phyloP scores from a whole-genome alignment of 2,888 invertebrate genomes.

The Steinernema carpocapsae region DNA sequence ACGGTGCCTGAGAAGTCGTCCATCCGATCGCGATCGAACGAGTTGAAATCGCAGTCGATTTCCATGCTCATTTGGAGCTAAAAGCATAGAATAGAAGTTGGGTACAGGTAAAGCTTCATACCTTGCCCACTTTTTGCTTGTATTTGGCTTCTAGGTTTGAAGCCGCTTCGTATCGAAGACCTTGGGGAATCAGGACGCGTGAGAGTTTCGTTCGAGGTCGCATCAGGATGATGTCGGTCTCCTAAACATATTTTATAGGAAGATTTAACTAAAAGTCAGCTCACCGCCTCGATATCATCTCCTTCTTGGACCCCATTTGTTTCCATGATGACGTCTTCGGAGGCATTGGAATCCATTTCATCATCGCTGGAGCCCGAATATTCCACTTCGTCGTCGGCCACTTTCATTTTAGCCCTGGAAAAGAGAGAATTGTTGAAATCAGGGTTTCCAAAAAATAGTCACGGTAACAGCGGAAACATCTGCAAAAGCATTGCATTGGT shows the following conservation, averaged over 20 bases:
- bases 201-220: neutral
- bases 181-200: neutral
- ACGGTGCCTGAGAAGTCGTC: neutral
- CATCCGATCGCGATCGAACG: neutral
- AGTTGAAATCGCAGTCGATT: slow-evolving; percentile 7
- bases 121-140: neutral
- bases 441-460: too few species aligned
- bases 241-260: neutral
- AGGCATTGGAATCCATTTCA: neutral
- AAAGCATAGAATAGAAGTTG: neutral
- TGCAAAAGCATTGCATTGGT: too few species aligned
- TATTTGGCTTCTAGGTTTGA: neutral
- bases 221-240: neutral
- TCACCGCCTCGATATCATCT: neutral
- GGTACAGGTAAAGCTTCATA: neutral
- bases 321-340: neutral
- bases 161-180: slow-evolving; percentile 1
- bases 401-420: too few species aligned
- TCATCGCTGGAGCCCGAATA: neutral
- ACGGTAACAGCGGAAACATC: too few species aligned
- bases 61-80: slow-evolving; percentile 9
- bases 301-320: neutral
- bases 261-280: neutral
- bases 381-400: too few species aligned
- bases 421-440: too few species aligned